phyloP scores from a whole-genome alignment of 2,888 invertebrate genomes.

The Molorchus minor region DNA sequence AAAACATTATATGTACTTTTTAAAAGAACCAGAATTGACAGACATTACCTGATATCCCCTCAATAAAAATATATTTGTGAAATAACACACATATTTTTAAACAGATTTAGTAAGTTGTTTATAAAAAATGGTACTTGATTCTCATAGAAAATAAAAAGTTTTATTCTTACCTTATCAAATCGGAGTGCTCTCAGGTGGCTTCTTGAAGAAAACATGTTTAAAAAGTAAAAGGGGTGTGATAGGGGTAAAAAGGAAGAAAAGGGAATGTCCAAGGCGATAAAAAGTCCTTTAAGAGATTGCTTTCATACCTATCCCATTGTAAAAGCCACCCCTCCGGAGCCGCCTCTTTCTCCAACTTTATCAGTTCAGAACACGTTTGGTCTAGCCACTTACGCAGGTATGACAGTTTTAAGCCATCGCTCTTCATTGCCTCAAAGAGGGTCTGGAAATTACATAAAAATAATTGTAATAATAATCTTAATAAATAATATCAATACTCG shows the following conservation, averaged over 20 bases:
- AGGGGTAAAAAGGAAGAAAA: slow-evolving; percentile 17
- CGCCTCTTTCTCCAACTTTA: slow-evolving; percentile 71
- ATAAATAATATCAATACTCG: background rate
- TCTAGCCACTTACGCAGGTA: slow-evolving; percentile 71
- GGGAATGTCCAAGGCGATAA: slow-evolving; percentile 14
- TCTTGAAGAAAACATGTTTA: slow-evolving; percentile 20
- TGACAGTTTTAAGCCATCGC: slow-evolving; percentile 67
- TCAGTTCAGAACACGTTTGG: slow-evolving; percentile 68
- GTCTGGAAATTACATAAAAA: background rate
- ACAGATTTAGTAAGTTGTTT: background rate
- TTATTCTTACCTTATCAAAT: slow-evolving; percentile 35
- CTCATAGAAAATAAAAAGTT: slow-evolving; percentile 9
- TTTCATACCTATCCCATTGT: slow-evolving; percentile 78
- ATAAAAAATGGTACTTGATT: slow-evolving; percentile 1
- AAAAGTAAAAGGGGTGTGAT: slow-evolving; percentile 15
- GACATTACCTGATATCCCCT: too few relatives aligned
- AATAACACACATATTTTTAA: too few relatives aligned
- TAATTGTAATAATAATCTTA: background rate
- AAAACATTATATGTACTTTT: too few relatives aligned
- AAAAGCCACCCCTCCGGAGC: slow-evolving; percentile 75
- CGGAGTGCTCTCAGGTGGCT: slow-evolving; percentile 13
- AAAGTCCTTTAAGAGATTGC: slow-evolving; percentile 38
- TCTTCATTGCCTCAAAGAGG: slow-evolving; percentile 73
- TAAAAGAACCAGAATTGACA: too few relatives aligned
- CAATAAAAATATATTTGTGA: too few relatives aligned